Evolutionary conservation across 2,113 vertebrate genomes (phyloP), one percentile per base, ranked within the genome.

Genomic region (Sorex fumeus): DNA sequence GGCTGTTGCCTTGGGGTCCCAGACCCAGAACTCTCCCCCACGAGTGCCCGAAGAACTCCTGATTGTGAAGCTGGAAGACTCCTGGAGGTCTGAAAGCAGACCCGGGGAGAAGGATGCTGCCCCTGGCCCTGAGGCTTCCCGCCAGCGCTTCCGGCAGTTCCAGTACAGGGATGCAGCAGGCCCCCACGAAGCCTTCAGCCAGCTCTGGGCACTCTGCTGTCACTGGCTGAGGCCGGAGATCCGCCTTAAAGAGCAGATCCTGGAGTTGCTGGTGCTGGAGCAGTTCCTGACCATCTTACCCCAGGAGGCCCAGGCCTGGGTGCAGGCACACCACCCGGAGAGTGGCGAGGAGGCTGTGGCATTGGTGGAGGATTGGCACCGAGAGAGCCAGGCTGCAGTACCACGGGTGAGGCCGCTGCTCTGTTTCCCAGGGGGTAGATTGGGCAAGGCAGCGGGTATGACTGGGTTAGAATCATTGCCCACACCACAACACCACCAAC

Each of bases 241-340:
- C 34, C 97, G 21, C 50, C 96, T 96, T 84, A 97, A 97, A 91
- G 97, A 97, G 53, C 97, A 97, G 91, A 97, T 97, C 32, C 84
- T 97, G 23, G 97, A 97, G 94, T 90, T 97, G 57, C 87, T 97
- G 76, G 96, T 97, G 62, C 95, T 97, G 12, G 97, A 97, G 88
- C 97, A 97, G 91, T 97, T 97, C 89, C 81, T 97, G 87, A 96
- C 91, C 4, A 97, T 97, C 88, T 84, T 97, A 62, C 97, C 97
- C 32, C 76, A 72, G 69, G 97, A 97, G 15, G 87, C 92, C 45
- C 97, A 95, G 95, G 91, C 67, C 75, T 97, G 97, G 97, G 97
- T 97, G 18, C 96, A 95, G 93, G 95, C 96, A 0, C 97, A 34
- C 66, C 95, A 95, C 27, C 97, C 97, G 0, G 96, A 96, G 93